Evolutionary conservation across 2,797 vertebrate species (phyloP), one percentile per base, ranked within the genome.

Genomic region (Hozukius guyotensis): DNA sequence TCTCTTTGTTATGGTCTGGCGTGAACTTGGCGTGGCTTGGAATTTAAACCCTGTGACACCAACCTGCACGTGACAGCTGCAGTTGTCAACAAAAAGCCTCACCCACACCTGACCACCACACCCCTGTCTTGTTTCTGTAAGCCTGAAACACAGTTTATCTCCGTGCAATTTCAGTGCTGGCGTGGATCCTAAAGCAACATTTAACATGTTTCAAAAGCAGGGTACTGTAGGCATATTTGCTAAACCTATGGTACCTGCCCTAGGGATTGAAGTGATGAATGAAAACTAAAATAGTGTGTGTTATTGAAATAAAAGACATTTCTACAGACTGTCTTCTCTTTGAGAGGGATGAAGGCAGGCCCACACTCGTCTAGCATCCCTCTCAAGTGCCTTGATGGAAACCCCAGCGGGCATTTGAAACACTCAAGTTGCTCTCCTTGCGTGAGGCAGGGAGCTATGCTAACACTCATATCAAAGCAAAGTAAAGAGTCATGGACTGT

Each of bases 291-390:
- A 83, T 73, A 71, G 27, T 22, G 46, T 29, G 25, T 60, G 59
- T 72, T 66, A 27, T 80, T 82, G 78, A 74, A 85, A 80, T 73
- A 77, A 64, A 80, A 91, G 22, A 79, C 52, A 65, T 79, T 71
- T 89, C 52, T 71, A 72, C 66, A 82, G 68, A 60, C 71, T 36
- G 61, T 49, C 59, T 89, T 67, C 60, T 65, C 71, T 85, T 77
- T 84, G 20, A 87, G 65, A 78, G 14, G 34, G 72, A 73, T 81
- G 86, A 78, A 82, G 90, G 77, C 94, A 94, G 88, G 94, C 59
- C 93, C 24, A 29, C 89, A 93, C 95, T 93, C 57, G 91, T 85
- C 90, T 20, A 66, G 70, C 81, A 90, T 92, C 93, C 80, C 68
- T 85, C 76, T 42, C 38, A 42, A 88, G 74, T 34, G 8, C 77